A percentile compares a stretch with the other conserved stretches of the same genome.
These are phyloP conservation scores for Bembecia ichneumoniformis DNA, from an alignment of 2,888 invertebrate species.

Conservation along the genomic window DNA sequence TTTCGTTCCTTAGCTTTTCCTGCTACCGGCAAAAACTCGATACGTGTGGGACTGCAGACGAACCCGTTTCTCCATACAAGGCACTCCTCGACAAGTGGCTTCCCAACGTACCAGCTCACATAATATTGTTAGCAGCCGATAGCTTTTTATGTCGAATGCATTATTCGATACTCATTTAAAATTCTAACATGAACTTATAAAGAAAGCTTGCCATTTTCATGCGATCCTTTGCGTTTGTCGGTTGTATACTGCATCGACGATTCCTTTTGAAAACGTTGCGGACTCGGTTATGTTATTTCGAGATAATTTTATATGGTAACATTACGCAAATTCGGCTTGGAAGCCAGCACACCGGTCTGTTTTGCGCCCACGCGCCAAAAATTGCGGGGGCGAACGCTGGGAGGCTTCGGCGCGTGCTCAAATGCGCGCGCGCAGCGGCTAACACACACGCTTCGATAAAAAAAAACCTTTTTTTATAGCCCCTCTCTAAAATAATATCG, in stretches of 20 bases:
- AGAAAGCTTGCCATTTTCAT: conserved; percentile 66
- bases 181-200: conserved; percentile 70
- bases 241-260: conserved; percentile 28
- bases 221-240: conserved; percentile 56
- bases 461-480: not conserved
- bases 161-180: conserved; percentile 73
- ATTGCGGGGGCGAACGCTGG: conserved; percentile 60
- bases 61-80: conserved; percentile 70
- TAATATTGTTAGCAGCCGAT: conserved; percentile 70
- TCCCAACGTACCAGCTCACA: conserved; percentile 67
- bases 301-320: conserved; percentile 10
- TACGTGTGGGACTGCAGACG: conserved; percentile 69
- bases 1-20: conserved; percentile 50
- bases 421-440: conserved; percentile 58
- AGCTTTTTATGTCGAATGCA: conserved; percentile 71
- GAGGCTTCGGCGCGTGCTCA: conserved; percentile 64
- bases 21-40: conserved; percentile 63
- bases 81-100: conserved; percentile 58
- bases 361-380: conserved; percentile 59
- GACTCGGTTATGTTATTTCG: conserved; percentile 33
- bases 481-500: not conserved
- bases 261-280: not conserved
- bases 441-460: conserved; percentile 46
- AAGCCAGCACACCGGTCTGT: conserved; percentile 40
- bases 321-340: conserved; percentile 67